Evolutionary conservation across 2,797 vertebrate species (phyloP), one percentile per base, ranked within the genome.

Genomic region (Premnoplex brunnescens): DNA sequence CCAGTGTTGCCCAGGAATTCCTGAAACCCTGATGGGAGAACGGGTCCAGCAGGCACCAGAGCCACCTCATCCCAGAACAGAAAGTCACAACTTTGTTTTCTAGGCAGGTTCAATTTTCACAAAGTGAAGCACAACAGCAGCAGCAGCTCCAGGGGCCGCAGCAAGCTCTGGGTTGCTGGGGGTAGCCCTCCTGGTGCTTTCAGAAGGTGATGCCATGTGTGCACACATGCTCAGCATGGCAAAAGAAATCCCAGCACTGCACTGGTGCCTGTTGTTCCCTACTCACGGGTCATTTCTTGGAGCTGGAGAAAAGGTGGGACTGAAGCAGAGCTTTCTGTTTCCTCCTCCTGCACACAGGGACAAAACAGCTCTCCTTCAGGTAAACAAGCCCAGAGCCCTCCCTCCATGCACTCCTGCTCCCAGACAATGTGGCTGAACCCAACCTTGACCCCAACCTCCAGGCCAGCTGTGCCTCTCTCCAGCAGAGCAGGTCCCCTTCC

Each of bases 11-110:
- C 58, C 6, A 2, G 19, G 39, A 85, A 73, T 2, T 16, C n/a
- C 43, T 13, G 43, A 92, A 87, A 60, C 17, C 46, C 54, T 9
- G 39, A 18, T 1, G 11, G 71, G 6, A 37, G 46, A 74, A 64
- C 0, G 1, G 19, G 12, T 44, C 78, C 56, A 28, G 64, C 0
- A 0, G 6, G 16, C 0, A 0, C 36, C 41, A 32, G 15, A 56
- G 60, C 14, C 32, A 62, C 48, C 55, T 46, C 0, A 0, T 15
- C 14, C 24, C 52, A 36, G 51, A 27, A 58, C 34, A 82, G 36
- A 30, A 85, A 41, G 32, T 19, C 48, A n/a, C 14, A 36, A 22
- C 2, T 58, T n/a, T 0, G 0, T 67, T 84, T 72, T 30, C 59
- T 22, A 49, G 41, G 51, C 24, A 52, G 43, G 59, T 69, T 55